A percentile compares a stretch with the other conserved stretches of the same genome.
Evolutionary conservation across 2,888 invertebrate genomes (phyloP).

Genomic region (Bibio marci): DNA sequence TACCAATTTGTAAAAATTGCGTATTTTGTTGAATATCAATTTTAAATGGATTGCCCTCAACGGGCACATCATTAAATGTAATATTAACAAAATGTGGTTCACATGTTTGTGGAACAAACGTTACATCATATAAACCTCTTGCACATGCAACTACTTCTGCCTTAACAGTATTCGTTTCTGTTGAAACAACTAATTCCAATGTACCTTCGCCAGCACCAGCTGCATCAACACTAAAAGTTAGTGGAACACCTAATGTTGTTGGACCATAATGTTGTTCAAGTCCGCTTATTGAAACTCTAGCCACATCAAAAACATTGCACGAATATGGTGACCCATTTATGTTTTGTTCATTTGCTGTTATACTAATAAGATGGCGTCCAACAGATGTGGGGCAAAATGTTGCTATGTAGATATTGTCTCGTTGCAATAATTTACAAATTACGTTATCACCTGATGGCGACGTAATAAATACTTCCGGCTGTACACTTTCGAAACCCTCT

Average conservation of each 20-base stretch:
- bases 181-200: conserved; percentile 78
- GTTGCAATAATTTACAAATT: conserved; percentile 48
- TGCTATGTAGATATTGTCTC: conserved; percentile 54
- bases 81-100: conserved; percentile 84
- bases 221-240: conserved; percentile 87
- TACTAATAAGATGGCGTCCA: conserved; percentile 69
- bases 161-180: conserved; percentile 75
- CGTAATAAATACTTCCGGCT: conserved; percentile 55
- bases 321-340: conserved; percentile 85
- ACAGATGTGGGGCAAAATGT: conserved; percentile 74
- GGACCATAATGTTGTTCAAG: conserved; percentile 35
- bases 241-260: conserved; percentile 54
- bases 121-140: conserved; percentile 80
- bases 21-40: conserved; percentile 57
- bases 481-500: conserved; percentile 37
- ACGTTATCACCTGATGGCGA: conserved; percentile 72
- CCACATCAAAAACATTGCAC: conserved; percentile 87
- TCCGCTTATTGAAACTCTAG: conserved; percentile 56
- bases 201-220: conserved; percentile 91
- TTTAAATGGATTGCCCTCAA: conserved; percentile 80
- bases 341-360: conserved; percentile 66
- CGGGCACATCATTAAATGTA: conserved; percentile 83
- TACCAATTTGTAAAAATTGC: conserved; percentile 50
- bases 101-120: conserved; percentile 78
- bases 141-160: conserved; percentile 78